Conservation (phyloP, 2,797 vertebrate species). For the Taeniopygia guttata region DNA sequence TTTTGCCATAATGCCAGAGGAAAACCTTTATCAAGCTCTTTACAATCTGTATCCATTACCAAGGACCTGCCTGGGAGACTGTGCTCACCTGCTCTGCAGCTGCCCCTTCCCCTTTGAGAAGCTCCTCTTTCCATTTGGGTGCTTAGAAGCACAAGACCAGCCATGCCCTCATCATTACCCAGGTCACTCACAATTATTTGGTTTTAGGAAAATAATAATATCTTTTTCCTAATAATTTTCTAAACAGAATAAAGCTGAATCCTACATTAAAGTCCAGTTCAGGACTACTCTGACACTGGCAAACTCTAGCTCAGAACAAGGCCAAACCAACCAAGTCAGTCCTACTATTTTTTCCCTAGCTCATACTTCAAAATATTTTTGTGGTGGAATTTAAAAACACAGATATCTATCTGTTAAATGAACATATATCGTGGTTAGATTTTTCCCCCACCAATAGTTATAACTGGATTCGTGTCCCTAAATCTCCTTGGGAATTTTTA, state of each 20-base stretch:
- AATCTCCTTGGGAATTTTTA: neutral
- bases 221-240: neutral
- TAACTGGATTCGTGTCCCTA: neutral
- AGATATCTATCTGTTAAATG: neutral
- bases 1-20: neutral
- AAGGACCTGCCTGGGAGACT: neutral
- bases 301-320: neutral
- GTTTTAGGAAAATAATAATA: neutral
- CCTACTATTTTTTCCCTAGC: neutral
- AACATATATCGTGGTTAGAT: neutral
- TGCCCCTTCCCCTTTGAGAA: rapidly evolving
- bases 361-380: neutral
- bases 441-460: neutral
- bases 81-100: neutral
- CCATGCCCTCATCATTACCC: neutral
- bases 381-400: neutral
- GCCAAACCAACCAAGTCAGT: neutral
- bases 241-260: neutral
- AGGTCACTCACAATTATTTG: neutral
- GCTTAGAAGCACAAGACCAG: neutral
- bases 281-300: neutral
- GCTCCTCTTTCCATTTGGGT: neutral
- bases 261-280: neutral
- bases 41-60: neutral
- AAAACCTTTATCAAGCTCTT: neutral